phyloP scores from a whole-genome alignment of 1,140 invertebrate species.

The Meloidogyne hapla region DNA sequence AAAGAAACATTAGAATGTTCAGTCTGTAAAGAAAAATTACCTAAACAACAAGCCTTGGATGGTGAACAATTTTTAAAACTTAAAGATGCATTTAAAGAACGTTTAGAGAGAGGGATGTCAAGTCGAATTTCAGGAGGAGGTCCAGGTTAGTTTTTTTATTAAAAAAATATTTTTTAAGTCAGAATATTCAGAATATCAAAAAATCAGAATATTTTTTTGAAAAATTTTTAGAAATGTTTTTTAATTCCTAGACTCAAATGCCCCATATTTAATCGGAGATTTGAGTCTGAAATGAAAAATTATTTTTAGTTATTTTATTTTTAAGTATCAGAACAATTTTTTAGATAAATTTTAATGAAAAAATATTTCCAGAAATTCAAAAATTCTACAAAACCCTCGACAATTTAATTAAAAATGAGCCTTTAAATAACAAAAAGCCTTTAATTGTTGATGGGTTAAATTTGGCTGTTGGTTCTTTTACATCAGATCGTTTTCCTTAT shows the following conservation, averaged over 20 bases:
- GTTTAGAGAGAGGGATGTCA: not conserved
- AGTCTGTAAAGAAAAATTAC: constrained; percentile 1
- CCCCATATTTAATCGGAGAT: too few relatives aligned
- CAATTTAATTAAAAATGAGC: not conserved
- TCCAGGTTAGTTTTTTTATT: not conserved
- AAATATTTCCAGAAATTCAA: not conserved
- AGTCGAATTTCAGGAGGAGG: not conserved
- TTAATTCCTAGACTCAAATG: too few relatives aligned
- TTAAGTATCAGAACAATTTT: not conserved
- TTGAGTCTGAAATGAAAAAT: too few relatives aligned
- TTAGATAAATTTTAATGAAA: too few relatives aligned
- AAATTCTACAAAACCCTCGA: not conserved
- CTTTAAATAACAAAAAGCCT: not conserved
- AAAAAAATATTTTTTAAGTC: too few relatives aligned
- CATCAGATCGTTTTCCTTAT: not conserved
- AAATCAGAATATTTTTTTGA: too few relatives aligned
- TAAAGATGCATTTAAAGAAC: not conserved
- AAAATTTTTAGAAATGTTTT: too few relatives aligned
- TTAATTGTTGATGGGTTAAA: constrained; percentile 23
- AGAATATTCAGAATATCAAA: too few relatives aligned
- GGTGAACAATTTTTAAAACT: not conserved
- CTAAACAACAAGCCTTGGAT: not conserved
- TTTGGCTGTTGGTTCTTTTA: not conserved
- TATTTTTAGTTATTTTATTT: too few relatives aligned
- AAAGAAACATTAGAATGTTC: constrained; percentile 1